phyloP scores from a whole-genome alignment of 1,140 invertebrate genomes.

The Musca vetustissima region DNA sequence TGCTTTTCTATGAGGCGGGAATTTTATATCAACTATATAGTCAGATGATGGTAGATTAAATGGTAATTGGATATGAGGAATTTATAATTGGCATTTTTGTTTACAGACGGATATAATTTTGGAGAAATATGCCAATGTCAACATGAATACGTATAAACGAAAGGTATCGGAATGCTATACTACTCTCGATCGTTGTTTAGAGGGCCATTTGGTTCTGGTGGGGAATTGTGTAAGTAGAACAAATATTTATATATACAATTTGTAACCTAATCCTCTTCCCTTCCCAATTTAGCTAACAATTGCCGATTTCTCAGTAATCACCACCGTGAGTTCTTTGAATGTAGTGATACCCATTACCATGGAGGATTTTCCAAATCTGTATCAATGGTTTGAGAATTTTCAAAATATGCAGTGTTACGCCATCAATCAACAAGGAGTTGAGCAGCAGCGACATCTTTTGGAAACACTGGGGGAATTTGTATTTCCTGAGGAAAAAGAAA shows the following conservation, averaged over 20 bases:
- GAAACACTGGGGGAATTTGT: constrained; percentile 15
- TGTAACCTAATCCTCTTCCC: too few relatives aligned
- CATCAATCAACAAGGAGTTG: constrained; percentile 8
- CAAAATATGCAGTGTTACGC: constrained; percentile 32
- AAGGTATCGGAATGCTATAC: constrained; percentile 42
- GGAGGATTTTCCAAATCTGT: constrained; percentile 37
- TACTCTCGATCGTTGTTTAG: constrained; percentile 41
- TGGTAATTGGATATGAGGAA: too few relatives aligned
- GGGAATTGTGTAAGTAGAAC: constrained; percentile 17
- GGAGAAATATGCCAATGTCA: constrained; percentile 39
- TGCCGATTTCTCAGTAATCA: constrained; percentile 49
- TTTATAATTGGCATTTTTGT: too few relatives aligned
- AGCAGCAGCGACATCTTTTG: constrained; percentile 5
- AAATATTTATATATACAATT: too few relatives aligned
- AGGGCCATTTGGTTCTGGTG: not conserved
- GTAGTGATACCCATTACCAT: constrained; percentile 44
- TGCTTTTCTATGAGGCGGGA: constrained; percentile 48
- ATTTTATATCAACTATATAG: constrained; percentile 48
- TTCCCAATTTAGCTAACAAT: constrained; percentile 50
- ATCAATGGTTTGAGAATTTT: constrained; percentile 44
- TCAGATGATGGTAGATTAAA: constrained; percentile 47
- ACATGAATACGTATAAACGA: constrained; percentile 40
- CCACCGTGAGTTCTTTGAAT: constrained; percentile 49
- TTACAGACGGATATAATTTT: constrained; percentile 47
- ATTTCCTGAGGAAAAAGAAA: not conserved